A percentile compares a stretch with the other conserved stretches of the same genome.
These are phyloP conservation scores for Ormyrus nitidulus DNA, from an alignment of 2,888 invertebrate species.

Conservation along the genomic window DNA sequence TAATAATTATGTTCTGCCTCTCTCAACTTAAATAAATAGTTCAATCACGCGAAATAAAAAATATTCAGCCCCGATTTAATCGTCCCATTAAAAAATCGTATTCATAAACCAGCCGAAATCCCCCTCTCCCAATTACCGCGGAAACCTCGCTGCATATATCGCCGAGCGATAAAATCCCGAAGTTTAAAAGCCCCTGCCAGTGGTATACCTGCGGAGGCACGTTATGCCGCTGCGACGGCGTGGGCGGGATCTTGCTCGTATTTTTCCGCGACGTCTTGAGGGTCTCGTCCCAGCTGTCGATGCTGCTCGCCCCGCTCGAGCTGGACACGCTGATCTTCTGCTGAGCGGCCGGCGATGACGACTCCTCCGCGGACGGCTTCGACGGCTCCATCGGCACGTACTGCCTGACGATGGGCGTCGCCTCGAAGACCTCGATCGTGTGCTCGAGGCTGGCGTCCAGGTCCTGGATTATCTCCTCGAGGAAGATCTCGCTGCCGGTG, in stretches of 20 bases:
- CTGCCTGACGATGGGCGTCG: constrained; percentile 58
- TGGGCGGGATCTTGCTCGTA: constrained; percentile 24
- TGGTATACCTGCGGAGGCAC: constrained; percentile 33
- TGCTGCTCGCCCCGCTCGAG: constrained; percentile 65
- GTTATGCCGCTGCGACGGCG: constrained; percentile 43
- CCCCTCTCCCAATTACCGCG: neutral
- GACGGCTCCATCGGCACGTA: constrained; percentile 4
- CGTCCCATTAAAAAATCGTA: no score
- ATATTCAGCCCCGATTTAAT: no score
- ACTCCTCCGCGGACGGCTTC: neutral
- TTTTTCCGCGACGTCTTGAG: constrained; percentile 16
- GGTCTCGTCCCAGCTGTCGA: constrained; percentile 64
- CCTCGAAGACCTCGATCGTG: constrained; percentile 66
- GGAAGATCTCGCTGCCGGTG: constrained; percentile 62
- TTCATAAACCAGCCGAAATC: neutral
- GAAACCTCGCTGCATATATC: neutral
- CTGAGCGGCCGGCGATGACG: constrained; percentile 19
- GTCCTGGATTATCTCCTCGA: constrained; percentile 66
- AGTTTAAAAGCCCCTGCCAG: neutral
- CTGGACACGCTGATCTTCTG: constrained; percentile 56
- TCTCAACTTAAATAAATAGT: no score
- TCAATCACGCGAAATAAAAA: no score
- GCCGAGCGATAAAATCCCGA: constrained; percentile 7
- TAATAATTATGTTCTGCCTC: no score
- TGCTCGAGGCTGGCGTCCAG: constrained; percentile 65